Evolutionary conservation across 2,113 vertebrate genomes (phyloP).

Genomic region (Brachypodius melanocephalos): DNA sequence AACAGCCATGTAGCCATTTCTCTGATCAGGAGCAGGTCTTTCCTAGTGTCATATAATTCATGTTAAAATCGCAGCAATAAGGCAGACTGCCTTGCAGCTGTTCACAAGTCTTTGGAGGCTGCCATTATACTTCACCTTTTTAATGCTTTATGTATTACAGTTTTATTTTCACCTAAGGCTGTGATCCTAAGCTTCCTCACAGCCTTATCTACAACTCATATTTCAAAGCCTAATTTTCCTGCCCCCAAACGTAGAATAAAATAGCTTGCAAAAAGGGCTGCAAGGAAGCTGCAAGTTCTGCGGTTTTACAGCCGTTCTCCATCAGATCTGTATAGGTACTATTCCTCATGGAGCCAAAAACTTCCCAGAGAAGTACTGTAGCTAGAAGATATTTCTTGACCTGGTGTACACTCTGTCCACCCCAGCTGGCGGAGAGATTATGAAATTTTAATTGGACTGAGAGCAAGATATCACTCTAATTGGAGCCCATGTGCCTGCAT

Average conservation of each 20-base stretch:
- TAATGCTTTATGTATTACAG: conserved; percentile 64
- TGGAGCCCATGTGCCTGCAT: conserved; percentile 59
- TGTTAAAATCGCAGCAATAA: conserved; percentile 51
- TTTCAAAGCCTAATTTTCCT: conserved; percentile 67
- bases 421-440: conserved; percentile 50
- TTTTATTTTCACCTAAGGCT: conserved; percentile 67
- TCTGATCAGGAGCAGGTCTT: conserved; percentile 4
- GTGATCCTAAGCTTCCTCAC: conserved; percentile 54
- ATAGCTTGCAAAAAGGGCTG: conserved; percentile 47
- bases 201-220: conserved; percentile 57
- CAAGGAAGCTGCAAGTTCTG: conserved; percentile 47
- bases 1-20: neutral
- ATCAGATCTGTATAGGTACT: conserved; percentile 32
- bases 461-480: conserved; percentile 72
- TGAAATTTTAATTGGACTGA: conserved; percentile 75
- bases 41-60: conserved; percentile 33
- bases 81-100: conserved; percentile 55
- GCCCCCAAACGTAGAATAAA: conserved; percentile 57
- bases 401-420: conserved; percentile 53
- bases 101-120: conserved; percentile 53
- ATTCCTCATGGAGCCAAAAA: conserved; percentile 54
- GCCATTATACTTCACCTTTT: conserved; percentile 55
- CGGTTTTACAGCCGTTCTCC: conserved; percentile 17
- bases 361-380: conserved; percentile 49
- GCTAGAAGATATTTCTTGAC: conserved; percentile 70